Evolutionary conservation across 1,140 invertebrate genomes (phyloP).

Genomic region (Procambarus clarkii): DNA sequence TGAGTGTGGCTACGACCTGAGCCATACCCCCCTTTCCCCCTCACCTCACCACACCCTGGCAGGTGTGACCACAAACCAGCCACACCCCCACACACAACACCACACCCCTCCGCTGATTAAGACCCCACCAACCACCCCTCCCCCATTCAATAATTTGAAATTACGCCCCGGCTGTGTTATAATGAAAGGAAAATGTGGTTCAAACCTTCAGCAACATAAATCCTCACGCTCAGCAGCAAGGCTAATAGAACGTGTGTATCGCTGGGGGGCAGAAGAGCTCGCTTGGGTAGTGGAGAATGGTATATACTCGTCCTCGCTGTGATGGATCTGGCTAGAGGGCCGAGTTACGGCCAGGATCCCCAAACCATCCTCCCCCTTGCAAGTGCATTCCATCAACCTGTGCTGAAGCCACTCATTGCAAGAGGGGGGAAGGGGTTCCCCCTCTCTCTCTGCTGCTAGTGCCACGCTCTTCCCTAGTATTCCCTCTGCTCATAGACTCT

Average conservation of each 20-base stretch:
- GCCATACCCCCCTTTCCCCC: background rate
- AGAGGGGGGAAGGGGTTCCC: too few relatives aligned
- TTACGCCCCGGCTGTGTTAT: background rate
- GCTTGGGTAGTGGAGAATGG: background rate
- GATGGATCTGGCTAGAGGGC: slow-evolving; percentile 29
- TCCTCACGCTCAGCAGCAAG: background rate
- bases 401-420: background rate
- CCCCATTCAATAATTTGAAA: slow-evolving; percentile 5
- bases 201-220: slow-evolving; percentile 1
- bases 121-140: background rate
- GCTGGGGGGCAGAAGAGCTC: background rate
- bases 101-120: background rate
- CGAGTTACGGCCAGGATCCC: slow-evolving; percentile 17
- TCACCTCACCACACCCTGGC: background rate
- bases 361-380: slow-evolving; percentile 22
- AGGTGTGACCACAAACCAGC: too few relatives aligned
- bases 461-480: slow-evolving; percentile 31
- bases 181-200: slow-evolving; percentile 13
- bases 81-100: too few relatives aligned
- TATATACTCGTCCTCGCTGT: background rate
- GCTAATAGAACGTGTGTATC: background rate
- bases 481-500: slow-evolving; percentile 60
- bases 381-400: slow-evolving; percentile 62
- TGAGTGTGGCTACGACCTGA: background rate
- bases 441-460: background rate